phyloP scores from a whole-genome alignment of 2,888 invertebrate species.

The Tupiocoris notatus region DNA sequence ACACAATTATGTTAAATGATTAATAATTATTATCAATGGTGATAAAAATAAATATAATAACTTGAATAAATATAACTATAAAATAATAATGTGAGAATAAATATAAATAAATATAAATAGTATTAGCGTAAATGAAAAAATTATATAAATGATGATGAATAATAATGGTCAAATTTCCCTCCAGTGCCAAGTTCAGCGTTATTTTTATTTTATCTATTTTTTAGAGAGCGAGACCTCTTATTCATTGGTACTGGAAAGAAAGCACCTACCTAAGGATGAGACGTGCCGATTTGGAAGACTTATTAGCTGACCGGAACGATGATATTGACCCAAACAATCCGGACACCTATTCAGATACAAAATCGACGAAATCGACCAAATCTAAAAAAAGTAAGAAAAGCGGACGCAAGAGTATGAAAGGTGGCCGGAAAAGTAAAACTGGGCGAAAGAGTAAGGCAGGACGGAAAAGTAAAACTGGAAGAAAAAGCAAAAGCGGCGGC shows the following conservation, averaged over 20 bases:
- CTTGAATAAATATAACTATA: too few species aligned
- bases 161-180: too few species aligned
- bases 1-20: too few species aligned
- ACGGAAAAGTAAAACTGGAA: slow-evolving; percentile 3
- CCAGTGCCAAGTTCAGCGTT: too few species aligned
- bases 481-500: background rate
- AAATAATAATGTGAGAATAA: too few species aligned
- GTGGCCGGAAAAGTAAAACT: slow-evolving; percentile 16
- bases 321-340: slow-evolving; percentile 24
- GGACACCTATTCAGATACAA: background rate
- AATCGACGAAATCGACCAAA: background rate
- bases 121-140: too few species aligned
- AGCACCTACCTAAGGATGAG: slow-evolving; percentile 21
- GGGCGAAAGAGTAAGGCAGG: background rate
- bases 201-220: too few species aligned
- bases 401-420: slow-evolving; percentile 3
- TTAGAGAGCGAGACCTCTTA: slow-evolving; percentile 1
- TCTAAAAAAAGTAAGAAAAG: slow-evolving; percentile 6
- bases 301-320: slow-evolving; percentile 26
- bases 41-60: too few species aligned
- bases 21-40: too few species aligned
- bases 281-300: slow-evolving; percentile 33
- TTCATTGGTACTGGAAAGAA: slow-evolving; percentile 43
- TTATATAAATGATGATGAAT: too few species aligned
- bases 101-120: too few species aligned